These are phyloP conservation scores for Thunnus thynnus DNA, from an alignment of 2,113 vertebrate genomes.

Conservation along the genomic window DNA sequence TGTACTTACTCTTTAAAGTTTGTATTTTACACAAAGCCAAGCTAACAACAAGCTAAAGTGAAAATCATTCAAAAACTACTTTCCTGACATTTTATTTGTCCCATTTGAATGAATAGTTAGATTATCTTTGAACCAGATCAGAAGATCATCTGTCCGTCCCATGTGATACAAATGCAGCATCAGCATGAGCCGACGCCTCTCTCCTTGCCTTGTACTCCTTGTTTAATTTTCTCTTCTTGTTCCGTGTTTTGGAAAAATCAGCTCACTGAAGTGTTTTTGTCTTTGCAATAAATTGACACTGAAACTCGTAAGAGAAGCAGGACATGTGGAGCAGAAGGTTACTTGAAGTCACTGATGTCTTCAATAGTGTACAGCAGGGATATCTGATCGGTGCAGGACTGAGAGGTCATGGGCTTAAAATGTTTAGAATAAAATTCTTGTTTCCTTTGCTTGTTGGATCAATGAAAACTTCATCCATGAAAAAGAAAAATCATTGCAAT, in stretches of 20 bases:
- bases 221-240: not conserved
- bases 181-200: slow-evolving; percentile 22
- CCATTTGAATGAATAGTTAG: not conserved
- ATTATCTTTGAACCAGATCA: not conserved
- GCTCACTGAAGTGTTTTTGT: not conserved
- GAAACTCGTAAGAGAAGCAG: not conserved
- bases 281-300: slow-evolving; percentile 42
- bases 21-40: no score
- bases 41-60: no score
- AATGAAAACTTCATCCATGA: no score
- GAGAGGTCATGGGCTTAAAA: no score
- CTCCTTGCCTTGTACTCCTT: not conserved
- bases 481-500: no score
- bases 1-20: no score
- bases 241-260: not conserved
- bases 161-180: slow-evolving; percentile 46
- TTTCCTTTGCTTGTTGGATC: no score
- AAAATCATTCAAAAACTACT: no score
- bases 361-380: not conserved
- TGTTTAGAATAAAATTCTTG: no score
- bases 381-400: slow-evolving; percentile 1
- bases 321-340: not conserved
- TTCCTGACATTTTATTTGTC: not conserved
- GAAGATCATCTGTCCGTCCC: not conserved
- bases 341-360: not conserved